Evolutionary conservation across 64 coral and sea anemone genomes (phyloP).

Genomic region (Stichodactyla mertensii): DNA sequence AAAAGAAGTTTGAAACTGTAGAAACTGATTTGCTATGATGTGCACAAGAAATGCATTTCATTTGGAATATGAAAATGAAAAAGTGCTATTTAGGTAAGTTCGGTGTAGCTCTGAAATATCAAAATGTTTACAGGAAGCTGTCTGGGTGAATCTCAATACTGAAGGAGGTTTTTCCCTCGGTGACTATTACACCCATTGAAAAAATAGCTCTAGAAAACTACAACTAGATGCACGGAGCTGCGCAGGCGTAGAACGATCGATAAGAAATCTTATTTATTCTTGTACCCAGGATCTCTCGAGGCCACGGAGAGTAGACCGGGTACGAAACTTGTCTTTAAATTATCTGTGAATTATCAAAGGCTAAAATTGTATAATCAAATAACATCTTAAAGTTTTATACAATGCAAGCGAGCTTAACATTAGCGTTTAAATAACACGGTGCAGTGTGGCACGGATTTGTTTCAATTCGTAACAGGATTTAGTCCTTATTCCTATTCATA

Average conservation of each 20-base stretch:
- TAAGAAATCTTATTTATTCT: not conserved
- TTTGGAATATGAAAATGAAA: not conserved
- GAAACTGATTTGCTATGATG: not conserved
- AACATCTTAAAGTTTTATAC: not conserved
- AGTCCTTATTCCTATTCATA: slow-evolving; percentile 25
- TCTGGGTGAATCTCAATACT: not conserved
- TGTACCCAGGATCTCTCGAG: not conserved
- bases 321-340: not conserved
- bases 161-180: not conserved
- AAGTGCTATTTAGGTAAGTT: not conserved
- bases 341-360: not conserved
- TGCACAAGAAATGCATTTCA: not conserved
- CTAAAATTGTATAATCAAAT: not conserved
- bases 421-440: slow-evolving; percentile 3
- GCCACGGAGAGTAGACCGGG: not conserved
- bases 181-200: not conserved
- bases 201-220: not conserved
- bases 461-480: slow-evolving; percentile 15
- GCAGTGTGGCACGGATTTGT: not conserved
- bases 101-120: not conserved
- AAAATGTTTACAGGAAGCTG: not conserved
- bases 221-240: not conserved
- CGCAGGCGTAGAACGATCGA: slow-evolving; percentile 5
- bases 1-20: not conserved
- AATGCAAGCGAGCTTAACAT: not conserved